These are phyloP conservation scores for Tiliacea aurago DNA, from an alignment of 2,888 invertebrate genomes.

Conservation along the genomic window DNA sequence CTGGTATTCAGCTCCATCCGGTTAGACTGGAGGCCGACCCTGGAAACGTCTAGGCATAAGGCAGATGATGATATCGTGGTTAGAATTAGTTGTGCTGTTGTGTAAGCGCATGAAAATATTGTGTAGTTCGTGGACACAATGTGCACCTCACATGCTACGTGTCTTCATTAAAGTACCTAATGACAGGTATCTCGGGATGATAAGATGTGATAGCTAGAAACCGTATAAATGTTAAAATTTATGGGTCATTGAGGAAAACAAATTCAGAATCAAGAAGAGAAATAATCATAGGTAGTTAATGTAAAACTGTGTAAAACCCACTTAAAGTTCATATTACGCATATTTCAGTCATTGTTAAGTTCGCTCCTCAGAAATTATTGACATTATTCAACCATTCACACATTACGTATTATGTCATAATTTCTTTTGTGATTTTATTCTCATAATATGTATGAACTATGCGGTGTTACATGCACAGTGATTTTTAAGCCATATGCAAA, in stretches of 20 bases:
- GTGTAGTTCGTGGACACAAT: neutral
- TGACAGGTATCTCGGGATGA: neutral
- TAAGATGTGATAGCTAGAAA: neutral
- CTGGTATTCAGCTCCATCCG: too few relatives aligned
- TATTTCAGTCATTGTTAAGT: slow-evolving; percentile 41
- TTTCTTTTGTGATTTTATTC: slow-evolving; percentile 67
- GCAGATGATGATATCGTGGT: neutral
- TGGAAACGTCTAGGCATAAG: too few relatives aligned
- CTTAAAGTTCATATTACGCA: slow-evolving; percentile 13
- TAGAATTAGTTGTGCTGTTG: neutral
- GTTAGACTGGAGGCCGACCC: too few relatives aligned
- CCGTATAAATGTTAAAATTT: neutral
- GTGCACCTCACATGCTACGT: too few relatives aligned
- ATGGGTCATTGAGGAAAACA: neutral
- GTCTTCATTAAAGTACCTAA: neutral
- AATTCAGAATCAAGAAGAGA: neutral
- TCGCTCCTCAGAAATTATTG: slow-evolving; percentile 60
- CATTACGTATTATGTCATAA: slow-evolving; percentile 67
- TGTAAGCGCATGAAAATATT: neutral
- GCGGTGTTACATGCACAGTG: slow-evolving; percentile 17
- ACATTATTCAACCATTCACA: slow-evolving; percentile 64
- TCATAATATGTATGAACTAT: slow-evolving; percentile 56
- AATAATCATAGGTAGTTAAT: neutral
- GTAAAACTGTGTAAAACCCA: slow-evolving; percentile 8
- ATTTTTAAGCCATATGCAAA: slow-evolving; percentile 27